Conservation (phyloP, 2,888 invertebrate genomes). For the Tortrix viridana region DNA sequence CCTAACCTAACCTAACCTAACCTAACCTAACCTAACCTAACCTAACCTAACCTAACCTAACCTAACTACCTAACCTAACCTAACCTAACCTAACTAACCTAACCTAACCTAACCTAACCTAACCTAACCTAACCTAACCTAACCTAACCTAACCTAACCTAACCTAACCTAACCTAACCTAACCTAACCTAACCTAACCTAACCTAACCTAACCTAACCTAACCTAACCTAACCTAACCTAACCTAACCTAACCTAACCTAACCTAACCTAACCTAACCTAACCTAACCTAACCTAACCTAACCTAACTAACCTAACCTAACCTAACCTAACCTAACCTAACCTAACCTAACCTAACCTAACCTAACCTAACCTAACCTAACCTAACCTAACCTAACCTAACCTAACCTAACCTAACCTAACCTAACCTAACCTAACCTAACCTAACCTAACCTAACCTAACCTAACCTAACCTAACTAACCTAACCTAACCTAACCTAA, state of each 20-base stretch:
- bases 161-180: conserved; percentile 33
- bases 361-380: conserved; percentile 34
- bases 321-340: conserved; percentile 29
- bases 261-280: conserved; percentile 22
- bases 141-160: conserved; percentile 35
- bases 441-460: conserved; percentile 38
- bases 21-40: conserved; percentile 41
- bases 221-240: conserved; percentile 32
- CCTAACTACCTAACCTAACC: conserved; percentile 35
- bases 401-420: conserved; percentile 34
- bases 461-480: conserved; percentile 39
- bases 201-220: conserved; percentile 34
- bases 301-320: conserved; percentile 34
- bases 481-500: conserved; percentile 39
- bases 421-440: conserved; percentile 37
- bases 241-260: conserved; percentile 28
- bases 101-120: conserved; percentile 38
- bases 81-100: conserved; percentile 35
- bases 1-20: conserved; percentile 44
- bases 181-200: conserved; percentile 32
- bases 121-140: conserved; percentile 37
- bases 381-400: conserved; percentile 32
- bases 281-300: conserved; percentile 21
- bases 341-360: conserved; percentile 25
- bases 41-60: conserved; percentile 37